Evolutionary conservation across 2,888 invertebrate species (phyloP).

Genomic region (Onthophagus sagittarius): DNA sequence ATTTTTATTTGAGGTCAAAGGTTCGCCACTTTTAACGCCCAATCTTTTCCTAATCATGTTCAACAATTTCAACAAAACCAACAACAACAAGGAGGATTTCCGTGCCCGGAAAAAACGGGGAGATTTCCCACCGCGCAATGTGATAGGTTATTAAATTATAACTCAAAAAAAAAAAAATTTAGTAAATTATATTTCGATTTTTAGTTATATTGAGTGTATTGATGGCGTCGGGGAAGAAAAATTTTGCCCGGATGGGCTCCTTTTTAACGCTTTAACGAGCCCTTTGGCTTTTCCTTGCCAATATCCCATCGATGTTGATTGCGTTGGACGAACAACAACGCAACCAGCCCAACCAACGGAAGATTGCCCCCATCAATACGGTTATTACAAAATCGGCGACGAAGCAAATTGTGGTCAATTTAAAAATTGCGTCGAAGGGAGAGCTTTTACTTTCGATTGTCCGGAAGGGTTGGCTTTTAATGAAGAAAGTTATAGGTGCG

Average conservation of each 20-base stretch:
- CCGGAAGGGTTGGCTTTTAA: constrained; percentile 69
- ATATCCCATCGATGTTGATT: constrained; percentile 79
- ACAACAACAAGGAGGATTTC: neutral
- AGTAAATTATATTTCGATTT: constrained; percentile 54
- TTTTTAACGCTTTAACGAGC: constrained; percentile 69
- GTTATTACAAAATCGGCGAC: constrained; percentile 72
- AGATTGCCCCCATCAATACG: constrained; percentile 80
- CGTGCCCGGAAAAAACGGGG: constrained; percentile 66
- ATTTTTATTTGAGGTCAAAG: constrained; percentile 15
- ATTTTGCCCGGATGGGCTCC: constrained; percentile 76
- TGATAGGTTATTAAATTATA: constrained; percentile 58
- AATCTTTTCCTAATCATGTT: neutral
- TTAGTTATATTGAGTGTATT: constrained; percentile 52
- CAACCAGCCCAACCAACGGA: constrained; percentile 70
- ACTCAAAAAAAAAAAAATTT: no score
- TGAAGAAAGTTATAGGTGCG: constrained; percentile 69
- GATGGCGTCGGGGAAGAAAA: constrained; percentile 74
- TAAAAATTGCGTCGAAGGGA: constrained; percentile 78
- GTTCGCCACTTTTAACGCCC: neutral
- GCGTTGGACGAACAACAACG: constrained; percentile 63
- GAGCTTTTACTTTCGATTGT: constrained; percentile 67
- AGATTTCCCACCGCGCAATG: constrained; percentile 67
- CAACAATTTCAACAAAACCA: neutral
- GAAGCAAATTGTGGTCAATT: constrained; percentile 69
- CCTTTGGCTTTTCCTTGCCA: constrained; percentile 72